Evolutionary conservation across 2,888 invertebrate species (phyloP).

Genomic region (Cryptosula pallasiana): DNA sequence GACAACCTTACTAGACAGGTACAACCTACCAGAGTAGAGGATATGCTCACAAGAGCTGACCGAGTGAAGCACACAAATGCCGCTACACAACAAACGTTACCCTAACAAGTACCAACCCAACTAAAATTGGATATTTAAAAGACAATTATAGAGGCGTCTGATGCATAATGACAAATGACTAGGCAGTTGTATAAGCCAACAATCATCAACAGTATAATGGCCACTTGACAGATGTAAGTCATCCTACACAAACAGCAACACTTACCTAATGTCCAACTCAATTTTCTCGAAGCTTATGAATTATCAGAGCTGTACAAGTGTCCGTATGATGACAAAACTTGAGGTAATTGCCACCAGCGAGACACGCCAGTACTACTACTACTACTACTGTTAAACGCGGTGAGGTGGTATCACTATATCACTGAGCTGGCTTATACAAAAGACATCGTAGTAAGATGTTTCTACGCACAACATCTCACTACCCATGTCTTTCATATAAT

Average conservation of each 20-base stretch:
- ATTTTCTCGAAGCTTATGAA: background rate
- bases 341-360: background rate
- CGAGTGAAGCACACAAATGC: too few relatives aligned
- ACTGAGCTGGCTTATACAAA: conserved; percentile 64
- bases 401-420: background rate
- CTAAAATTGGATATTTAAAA: background rate
- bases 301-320: background rate
- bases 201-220: background rate
- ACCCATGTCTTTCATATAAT: conserved; percentile 90
- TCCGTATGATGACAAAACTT: background rate
- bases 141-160: background rate
- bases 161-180: background rate
- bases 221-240: background rate
- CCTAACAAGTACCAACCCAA: background rate
- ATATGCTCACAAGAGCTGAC: too few relatives aligned
- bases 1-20: too few relatives aligned
- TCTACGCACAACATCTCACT: conserved; percentile 77
- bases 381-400: background rate
- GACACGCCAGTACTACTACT: background rate
- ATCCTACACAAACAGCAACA: background rate
- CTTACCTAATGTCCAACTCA: background rate
- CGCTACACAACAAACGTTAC: background rate
- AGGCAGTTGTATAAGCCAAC: background rate
- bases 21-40: too few relatives aligned
- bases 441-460: conserved; percentile 95